phyloP scores from a whole-genome alignment of 1,140 invertebrate species.

The Pseudomyrmex sp. region DNA sequence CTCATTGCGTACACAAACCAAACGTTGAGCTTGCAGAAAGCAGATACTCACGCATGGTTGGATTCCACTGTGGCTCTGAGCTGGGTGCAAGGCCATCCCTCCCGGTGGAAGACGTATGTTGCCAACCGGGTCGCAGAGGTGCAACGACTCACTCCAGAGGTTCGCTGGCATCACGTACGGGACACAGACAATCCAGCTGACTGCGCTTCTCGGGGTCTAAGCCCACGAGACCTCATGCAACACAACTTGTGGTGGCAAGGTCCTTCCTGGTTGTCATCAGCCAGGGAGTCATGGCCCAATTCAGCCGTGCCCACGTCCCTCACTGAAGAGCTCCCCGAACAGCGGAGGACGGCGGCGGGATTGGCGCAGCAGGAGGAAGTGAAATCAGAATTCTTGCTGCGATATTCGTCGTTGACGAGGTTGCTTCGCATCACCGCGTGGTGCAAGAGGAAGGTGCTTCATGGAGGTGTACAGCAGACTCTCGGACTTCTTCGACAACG shows the following conservation, averaged over 20 bases:
- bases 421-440: no score
- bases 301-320: no score
- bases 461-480: no score
- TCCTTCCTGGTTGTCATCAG: conserved; percentile 26
- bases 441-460: no score
- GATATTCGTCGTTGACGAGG: no score
- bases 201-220: conserved; percentile 58
- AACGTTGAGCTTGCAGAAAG: neutral
- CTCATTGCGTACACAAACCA: rapidly evolving
- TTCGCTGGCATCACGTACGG: neutral
- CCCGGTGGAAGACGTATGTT: neutral
- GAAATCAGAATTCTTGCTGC: no score
- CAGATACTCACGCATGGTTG: neutral
- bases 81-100: neutral
- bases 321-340: neutral
- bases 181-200: conserved; percentile 7
- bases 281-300: neutral
- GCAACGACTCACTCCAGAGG: neutral
- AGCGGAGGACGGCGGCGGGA: no score
- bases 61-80: neutral
- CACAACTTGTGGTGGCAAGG: conserved; percentile 60
- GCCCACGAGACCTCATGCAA: conserved; percentile 1
- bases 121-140: conserved; percentile 23
- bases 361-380: no score
- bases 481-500: no score